phyloP scores from a whole-genome alignment of 2,888 invertebrate species.

The Drosophila nr. perissopoda region DNA sequence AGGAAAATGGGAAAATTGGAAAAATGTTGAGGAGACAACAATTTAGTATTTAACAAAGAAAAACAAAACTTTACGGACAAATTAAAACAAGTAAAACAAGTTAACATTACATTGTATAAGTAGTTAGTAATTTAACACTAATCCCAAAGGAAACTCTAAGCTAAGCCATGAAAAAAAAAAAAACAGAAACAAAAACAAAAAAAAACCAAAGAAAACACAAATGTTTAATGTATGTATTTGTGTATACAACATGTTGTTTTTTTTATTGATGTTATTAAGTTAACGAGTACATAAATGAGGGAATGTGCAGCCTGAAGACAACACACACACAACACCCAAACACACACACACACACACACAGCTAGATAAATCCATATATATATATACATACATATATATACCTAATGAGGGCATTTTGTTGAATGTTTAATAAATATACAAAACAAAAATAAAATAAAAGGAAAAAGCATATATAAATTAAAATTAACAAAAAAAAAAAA shows the following conservation, averaged over 20 bases:
- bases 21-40: conserved; percentile 32
- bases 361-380: conserved; percentile 19
- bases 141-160: conserved; percentile 54
- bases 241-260: conserved; percentile 72
- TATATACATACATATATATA: conserved; percentile 29
- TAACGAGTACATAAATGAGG: conserved; percentile 47
- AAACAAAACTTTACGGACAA: conserved; percentile 80
- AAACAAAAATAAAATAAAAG: conserved; percentile 3
- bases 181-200: conserved; percentile 10
- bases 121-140: conserved; percentile 83
- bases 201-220: conserved; percentile 24
- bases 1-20: conserved; percentile 7
- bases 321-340: conserved; percentile 9
- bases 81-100: conserved; percentile 84
- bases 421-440: conserved; percentile 63
- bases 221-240: conserved; percentile 66
- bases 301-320: conserved; percentile 16
- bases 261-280: conserved; percentile 73
- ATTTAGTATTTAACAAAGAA: conserved; percentile 59
- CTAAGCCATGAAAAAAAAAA: conserved; percentile 40
- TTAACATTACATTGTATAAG: conserved; percentile 84
- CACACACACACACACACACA: conserved; percentile 14
- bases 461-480: conserved; percentile 21
- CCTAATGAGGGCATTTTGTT: conserved; percentile 63
- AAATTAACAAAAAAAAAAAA: conserved; percentile 38